Conservation (phyloP, 2,113 vertebrate genomes). For the Hiodon tergisus region DNA sequence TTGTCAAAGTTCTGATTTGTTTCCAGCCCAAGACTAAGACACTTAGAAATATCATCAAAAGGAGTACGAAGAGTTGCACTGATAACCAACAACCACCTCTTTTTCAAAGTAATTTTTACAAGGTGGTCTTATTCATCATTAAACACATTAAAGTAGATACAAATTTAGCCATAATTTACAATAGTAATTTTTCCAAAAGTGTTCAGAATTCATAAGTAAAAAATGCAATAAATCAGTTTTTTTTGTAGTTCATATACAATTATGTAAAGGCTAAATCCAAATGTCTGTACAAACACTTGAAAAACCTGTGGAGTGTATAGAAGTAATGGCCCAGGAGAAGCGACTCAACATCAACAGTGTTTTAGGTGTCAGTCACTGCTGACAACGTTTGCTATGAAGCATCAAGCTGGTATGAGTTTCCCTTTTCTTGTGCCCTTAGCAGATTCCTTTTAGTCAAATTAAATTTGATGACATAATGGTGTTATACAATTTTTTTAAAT, state of each 20-base stretch:
- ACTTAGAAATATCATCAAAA: conserved; percentile 60
- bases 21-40: conserved; percentile 40
- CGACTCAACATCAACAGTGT: conserved; percentile 41
- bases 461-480: conserved; percentile 2
- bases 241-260: conserved; percentile 79
- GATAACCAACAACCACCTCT: conserved; percentile 72
- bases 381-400: neutral
- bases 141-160: conserved; percentile 65
- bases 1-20: too few relatives aligned
- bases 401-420: neutral
- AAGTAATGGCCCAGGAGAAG: conserved; percentile 72
- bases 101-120: conserved; percentile 47
- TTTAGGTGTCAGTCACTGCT: neutral
- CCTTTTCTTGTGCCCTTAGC: conserved; percentile 8
- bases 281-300: conserved; percentile 76
- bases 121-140: conserved; percentile 55
- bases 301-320: conserved; percentile 74
- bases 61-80: conserved; percentile 77
- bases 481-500: neutral
- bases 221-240: conserved; percentile 77
- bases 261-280: conserved; percentile 77
- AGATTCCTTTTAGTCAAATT: neutral
- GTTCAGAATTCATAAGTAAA: conserved; percentile 58
- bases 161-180: conserved; percentile 76
- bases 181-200: conserved; percentile 62